Evolutionary conservation across 2,797 vertebrate species (phyloP).

Genomic region (Vireo griseus): DNA sequence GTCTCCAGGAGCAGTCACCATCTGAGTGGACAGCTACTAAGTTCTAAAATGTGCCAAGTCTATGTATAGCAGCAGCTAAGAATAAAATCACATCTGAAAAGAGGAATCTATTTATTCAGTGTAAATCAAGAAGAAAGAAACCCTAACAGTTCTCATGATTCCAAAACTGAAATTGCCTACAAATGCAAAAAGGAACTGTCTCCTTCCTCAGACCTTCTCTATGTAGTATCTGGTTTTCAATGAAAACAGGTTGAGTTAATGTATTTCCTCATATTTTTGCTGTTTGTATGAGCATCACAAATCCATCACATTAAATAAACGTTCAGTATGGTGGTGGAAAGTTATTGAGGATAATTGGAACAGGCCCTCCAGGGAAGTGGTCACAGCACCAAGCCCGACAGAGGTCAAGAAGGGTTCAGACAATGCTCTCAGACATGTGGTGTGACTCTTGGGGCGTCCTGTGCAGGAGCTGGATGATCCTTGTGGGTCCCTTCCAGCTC

Average conservation of each 20-base stretch:
- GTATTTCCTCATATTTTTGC: not conserved
- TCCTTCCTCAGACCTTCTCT: not conserved
- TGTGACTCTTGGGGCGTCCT: rapidly evolving
- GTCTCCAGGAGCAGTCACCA: not conserved
- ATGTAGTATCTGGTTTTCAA: not conserved
- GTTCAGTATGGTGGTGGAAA: not conserved
- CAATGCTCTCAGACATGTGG: rapidly evolving
- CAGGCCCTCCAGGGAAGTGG: no score
- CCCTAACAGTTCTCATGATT: not conserved
- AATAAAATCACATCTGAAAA: not conserved
- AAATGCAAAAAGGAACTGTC: not conserved
- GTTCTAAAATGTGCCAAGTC: not conserved
- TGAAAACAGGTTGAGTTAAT: not conserved
- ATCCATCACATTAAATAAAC: not conserved
- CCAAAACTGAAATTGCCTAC: not conserved
- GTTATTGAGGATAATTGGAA: not conserved
- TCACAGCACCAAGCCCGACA: no score
- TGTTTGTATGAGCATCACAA: not conserved
- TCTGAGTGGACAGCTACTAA: not conserved
- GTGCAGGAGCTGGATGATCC: not conserved
- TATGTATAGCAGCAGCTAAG: not conserved
- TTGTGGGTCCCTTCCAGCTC: not conserved
- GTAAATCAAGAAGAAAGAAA: not conserved
- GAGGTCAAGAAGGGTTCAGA: not conserved
- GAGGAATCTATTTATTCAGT: not conserved